Evolutionary conservation across 1,140 invertebrate species (phyloP).

Genomic region (Zaprionus gabonicus): DNA sequence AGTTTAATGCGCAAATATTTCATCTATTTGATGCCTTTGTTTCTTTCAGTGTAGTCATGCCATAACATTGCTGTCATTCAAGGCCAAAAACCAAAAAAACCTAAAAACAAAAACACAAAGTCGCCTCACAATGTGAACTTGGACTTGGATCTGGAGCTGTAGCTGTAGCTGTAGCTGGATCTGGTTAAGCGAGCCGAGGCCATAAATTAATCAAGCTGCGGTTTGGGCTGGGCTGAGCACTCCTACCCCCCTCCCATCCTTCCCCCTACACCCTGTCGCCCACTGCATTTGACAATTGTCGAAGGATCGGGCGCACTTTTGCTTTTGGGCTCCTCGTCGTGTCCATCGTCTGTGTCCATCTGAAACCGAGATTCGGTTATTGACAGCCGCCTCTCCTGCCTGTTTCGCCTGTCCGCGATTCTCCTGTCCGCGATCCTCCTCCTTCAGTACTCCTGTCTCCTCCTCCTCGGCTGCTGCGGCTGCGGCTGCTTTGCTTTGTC

Average conservation of each 20-base stretch:
- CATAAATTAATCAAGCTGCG: slow-evolving; percentile 74
- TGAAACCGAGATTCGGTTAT: slow-evolving; percentile 51
- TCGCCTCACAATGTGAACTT: slow-evolving; percentile 53
- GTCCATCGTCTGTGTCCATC: slow-evolving; percentile 37
- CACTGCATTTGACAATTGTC: slow-evolving; percentile 48
- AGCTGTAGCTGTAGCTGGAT: background rate
- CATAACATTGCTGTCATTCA: slow-evolving; percentile 57
- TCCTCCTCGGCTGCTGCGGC: background rate
- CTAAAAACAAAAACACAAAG: slow-evolving; percentile 13
- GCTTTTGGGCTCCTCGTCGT: slow-evolving; percentile 35
- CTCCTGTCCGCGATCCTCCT: slow-evolving; percentile 2
- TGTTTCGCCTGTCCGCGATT: background rate
- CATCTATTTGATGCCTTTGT: background rate
- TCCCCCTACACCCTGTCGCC: background rate
- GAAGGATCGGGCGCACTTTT: slow-evolving; percentile 38
- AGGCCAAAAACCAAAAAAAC: slow-evolving; percentile 61
- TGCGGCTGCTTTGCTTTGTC: slow-evolving; percentile 6
- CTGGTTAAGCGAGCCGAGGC: slow-evolving; percentile 41
- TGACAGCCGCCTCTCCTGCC: slow-evolving; percentile 35
- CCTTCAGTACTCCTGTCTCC: background rate
- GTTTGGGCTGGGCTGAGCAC: slow-evolving; percentile 33
- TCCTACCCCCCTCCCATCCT: background rate
- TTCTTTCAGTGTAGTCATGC: slow-evolving; percentile 11
- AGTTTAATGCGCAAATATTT: background rate
- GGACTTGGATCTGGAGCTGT: slow-evolving; percentile 22